These are phyloP conservation scores for Mellivora capensis DNA, from an alignment of 2,113 vertebrate species.

Conservation along the genomic window DNA sequence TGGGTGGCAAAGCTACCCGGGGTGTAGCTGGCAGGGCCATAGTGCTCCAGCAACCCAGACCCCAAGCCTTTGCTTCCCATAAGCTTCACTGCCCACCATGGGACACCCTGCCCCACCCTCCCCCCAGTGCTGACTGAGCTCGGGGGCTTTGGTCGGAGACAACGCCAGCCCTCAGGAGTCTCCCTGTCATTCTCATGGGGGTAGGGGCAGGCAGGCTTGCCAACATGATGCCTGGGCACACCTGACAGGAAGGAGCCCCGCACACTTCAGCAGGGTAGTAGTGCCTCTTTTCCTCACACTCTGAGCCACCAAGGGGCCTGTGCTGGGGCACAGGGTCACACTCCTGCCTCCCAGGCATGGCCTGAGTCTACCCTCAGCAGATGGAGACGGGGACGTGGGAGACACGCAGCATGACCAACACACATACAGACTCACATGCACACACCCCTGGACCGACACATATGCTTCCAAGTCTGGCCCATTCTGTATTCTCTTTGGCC, in stretches of 20 bases:
- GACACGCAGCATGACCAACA: rapidly evolving
- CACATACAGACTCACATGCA: rapidly evolving
- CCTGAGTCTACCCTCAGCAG: neutral
- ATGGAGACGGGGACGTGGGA: neutral
- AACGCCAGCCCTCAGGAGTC: neutral
- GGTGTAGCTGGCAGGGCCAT: neutral
- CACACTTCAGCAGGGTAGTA: too few species aligned
- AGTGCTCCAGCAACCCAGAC: neutral
- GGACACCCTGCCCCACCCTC: too few species aligned
- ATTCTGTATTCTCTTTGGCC: neutral
- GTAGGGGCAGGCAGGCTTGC: neutral
- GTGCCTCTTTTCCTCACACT: neutral
- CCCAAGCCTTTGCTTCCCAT: neutral
- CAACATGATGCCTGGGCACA: neutral
- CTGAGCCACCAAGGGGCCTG: neutral
- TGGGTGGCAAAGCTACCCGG: neutral
- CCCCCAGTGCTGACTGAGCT: neutral
- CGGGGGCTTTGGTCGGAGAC: neutral
- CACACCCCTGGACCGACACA: neutral
- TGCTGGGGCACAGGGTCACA: neutral
- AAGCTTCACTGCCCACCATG: neutral
- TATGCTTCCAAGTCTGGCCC: neutral
- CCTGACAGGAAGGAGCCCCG: neutral
- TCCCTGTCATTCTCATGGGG: neutral
- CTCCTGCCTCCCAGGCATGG: neutral